Base-by-base conservation (phyloP, 2,797 vertebrate genomes). In the Picus viridis region DNA sequence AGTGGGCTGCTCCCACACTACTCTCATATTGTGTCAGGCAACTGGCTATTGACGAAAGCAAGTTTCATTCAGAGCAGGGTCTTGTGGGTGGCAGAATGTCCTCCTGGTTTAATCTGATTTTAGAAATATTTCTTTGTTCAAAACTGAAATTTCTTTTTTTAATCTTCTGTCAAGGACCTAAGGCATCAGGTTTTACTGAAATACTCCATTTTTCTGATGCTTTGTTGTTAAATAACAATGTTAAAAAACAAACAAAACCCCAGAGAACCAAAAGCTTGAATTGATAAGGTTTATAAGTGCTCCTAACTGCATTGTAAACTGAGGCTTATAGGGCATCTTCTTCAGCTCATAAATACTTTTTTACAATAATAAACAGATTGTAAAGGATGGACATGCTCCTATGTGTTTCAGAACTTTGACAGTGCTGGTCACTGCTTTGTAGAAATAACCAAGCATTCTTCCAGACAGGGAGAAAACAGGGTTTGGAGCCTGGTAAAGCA, bases 11-110 rank as follows among this genome's bases (percentile, higher is more conserved):
- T 9, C 49, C 83, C 82, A 74, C 36, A 13, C 77, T 69, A 24
- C 10, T 2, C 70, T 51, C 12, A 10, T 43, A 74, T 51, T 29
- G 8, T 45, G 17, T 12, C 68, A 51, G 16, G 20, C 16, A n/a
- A 1, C 59, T 2, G 0, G 27, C 20, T 63, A 5, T 2, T 29
- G 27, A 3, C 30, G 13, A 59, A 59, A 67, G 63, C 2, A 2
- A 16, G 51, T 68, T 15, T 34, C 16, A 4, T 49, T 39, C 17
- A 4, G 59, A 64, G 22, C 4, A 8, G 88, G 17, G n/a, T 7
- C 34, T 56, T 20, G 26, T 27, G 20, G 19, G 9, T 56, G 19
- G 36, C 39, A 74, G 76, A 83, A 47, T 68, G 7, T 17, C 30
- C 30, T 30, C 41, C 11, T 39, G 12, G 16, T 90, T 76, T 74